A percentile compares a stretch with the other conserved stretches of the same genome.
These are phyloP conservation scores for Platorchestia sp. DNA, from an alignment of 1,140 invertebrate species.

Conservation along the genomic window DNA sequence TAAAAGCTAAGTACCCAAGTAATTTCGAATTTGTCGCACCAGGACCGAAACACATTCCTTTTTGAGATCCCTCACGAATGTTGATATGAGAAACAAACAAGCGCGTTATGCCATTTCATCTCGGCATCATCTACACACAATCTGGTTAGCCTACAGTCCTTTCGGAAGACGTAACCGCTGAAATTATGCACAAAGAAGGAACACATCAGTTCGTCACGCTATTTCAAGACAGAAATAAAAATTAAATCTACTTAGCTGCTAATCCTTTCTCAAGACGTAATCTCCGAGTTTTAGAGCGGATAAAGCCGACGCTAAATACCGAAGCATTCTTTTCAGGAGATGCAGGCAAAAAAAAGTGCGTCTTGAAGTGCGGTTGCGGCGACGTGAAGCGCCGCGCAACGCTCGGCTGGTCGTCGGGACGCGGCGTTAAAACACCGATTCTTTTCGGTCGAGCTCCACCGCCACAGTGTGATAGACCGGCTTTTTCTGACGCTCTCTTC, in stretches of 20 bases:
- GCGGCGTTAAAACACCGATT: background rate
- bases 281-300: background rate
- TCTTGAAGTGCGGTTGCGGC: background rate
- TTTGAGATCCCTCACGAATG: no score
- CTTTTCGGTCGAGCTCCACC: conserved; percentile 58
- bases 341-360: background rate
- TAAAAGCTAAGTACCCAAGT: background rate
- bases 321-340: background rate
- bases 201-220: background rate
- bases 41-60: background rate
- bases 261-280: background rate
- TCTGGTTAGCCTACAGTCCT: no score
- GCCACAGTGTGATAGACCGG: conserved; percentile 54
- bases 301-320: background rate
- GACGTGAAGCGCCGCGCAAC: background rate
- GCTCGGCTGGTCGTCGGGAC: background rate
- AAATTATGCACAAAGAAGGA: background rate
- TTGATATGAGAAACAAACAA: no score
- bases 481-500: conserved; percentile 57
- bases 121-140: no score
- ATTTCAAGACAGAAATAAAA: background rate
- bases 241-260: background rate
- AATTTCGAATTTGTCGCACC: background rate
- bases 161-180: background rate
- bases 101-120: no score